phyloP scores from a whole-genome alignment of 2,888 invertebrate genomes.

The Tetramorium bicarinatum region DNA sequence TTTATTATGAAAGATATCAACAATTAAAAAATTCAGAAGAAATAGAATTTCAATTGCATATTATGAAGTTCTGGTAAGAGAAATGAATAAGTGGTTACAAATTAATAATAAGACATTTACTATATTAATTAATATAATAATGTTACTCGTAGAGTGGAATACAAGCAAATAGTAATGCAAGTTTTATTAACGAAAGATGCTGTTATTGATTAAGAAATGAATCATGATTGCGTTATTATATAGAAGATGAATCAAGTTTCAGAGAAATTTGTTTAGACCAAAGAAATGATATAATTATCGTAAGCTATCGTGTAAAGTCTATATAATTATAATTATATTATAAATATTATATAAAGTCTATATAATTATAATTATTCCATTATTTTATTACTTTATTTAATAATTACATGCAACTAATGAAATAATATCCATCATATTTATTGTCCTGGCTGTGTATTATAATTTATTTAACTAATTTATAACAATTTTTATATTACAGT shows the following conservation, averaged over 20 bases:
- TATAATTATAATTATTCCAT: neutral
- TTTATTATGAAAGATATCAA: neutral
- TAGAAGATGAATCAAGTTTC: neutral
- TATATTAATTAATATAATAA: too few relatives aligned
- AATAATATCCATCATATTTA: neutral
- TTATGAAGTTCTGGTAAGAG: neutral
- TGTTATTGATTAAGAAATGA: neutral
- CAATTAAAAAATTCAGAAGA: neutral
- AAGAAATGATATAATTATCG: neutral
- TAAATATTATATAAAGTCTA: too few relatives aligned
- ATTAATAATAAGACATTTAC: too few relatives aligned
- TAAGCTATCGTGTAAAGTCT: neutral
- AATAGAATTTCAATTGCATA: neutral
- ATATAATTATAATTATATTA: too few relatives aligned
- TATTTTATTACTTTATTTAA: neutral
- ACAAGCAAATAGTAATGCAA: neutral
- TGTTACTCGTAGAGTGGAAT: too few relatives aligned
- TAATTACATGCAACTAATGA: neutral
- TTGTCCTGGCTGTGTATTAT: neutral
- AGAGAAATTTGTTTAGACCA: neutral
- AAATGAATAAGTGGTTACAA: neutral
- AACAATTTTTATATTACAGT: neutral
- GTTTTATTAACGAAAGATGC: neutral
- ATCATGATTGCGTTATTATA: neutral
- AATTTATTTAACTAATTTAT: neutral